phyloP scores from a whole-genome alignment of 2,797 vertebrate genomes.

The Platalea minor region DNA sequence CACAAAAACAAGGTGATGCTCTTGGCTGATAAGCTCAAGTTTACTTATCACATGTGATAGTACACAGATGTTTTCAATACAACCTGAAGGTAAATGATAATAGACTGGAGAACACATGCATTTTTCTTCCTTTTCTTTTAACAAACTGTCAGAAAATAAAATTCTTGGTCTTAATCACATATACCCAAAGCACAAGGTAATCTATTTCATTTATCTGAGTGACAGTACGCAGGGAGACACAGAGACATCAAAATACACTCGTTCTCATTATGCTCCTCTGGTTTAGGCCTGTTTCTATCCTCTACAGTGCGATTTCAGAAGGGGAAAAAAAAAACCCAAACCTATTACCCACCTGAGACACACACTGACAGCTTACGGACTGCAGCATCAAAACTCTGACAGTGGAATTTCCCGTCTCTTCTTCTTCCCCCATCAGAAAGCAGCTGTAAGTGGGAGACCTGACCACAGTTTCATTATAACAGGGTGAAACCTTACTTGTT shows the following conservation, averaged over 20 bases:
- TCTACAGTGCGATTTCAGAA: background rate
- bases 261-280: accelerated
- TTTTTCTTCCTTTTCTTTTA: background rate
- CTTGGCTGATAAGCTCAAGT: background rate
- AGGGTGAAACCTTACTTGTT: background rate
- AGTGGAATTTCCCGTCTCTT: background rate
- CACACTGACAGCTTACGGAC: background rate
- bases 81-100: background rate
- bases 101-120: background rate
- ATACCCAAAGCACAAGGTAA: background rate
- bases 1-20: background rate
- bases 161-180: background rate
- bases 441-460: accelerated
- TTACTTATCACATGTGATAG: background rate
- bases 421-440: background rate
- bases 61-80: background rate
- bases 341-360: background rate
- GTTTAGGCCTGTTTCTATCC: background rate
- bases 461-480: background rate
- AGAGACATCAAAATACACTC: background rate
- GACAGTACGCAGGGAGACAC: background rate
- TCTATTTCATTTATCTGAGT: background rate
- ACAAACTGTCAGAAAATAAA: background rate
- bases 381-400: background rate
- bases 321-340: background rate